These are phyloP conservation scores for Xiphorhynchus elegans DNA, from an alignment of 2,113 vertebrate genomes.

Conservation along the genomic window DNA sequence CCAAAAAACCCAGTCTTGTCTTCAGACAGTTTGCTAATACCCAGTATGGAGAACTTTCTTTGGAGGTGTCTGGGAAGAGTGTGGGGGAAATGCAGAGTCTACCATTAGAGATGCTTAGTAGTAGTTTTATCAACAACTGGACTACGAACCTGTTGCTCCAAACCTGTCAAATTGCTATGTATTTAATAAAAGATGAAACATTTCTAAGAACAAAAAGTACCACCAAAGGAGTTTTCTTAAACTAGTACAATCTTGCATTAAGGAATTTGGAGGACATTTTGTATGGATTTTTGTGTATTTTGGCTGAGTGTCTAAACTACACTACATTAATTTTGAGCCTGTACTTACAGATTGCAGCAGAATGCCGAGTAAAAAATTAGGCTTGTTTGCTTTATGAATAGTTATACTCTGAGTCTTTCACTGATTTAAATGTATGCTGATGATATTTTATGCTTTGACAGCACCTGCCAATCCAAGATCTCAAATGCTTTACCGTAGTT, in stretches of 20 bases:
- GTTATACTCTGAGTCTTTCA: background rate
- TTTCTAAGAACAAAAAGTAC: background rate
- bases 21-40: background rate
- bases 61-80: background rate
- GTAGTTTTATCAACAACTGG: background rate
- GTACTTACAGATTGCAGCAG: slow-evolving; percentile 1
- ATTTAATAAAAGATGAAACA: background rate
- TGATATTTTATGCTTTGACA: background rate
- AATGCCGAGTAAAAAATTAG: slow-evolving; percentile 35
- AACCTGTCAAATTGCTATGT: background rate
- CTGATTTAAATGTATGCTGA: background rate
- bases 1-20: background rate
- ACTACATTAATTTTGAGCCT: slow-evolving; percentile 39
- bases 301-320: slow-evolving; percentile 28
- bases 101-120: background rate
- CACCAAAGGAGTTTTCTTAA: slow-evolving; percentile 1
- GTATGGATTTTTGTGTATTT: slow-evolving; percentile 64
- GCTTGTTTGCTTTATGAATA: slow-evolving; percentile 21
- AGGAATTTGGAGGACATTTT: slow-evolving; percentile 57
- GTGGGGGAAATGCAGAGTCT: background rate
- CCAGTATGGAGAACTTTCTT: background rate
- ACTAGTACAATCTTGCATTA: background rate
- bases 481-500: background rate
- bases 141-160: background rate
- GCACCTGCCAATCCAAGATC: background rate